phyloP scores from a whole-genome alignment of 2,797 vertebrate species.

The Rhinogobio ventralis region DNA sequence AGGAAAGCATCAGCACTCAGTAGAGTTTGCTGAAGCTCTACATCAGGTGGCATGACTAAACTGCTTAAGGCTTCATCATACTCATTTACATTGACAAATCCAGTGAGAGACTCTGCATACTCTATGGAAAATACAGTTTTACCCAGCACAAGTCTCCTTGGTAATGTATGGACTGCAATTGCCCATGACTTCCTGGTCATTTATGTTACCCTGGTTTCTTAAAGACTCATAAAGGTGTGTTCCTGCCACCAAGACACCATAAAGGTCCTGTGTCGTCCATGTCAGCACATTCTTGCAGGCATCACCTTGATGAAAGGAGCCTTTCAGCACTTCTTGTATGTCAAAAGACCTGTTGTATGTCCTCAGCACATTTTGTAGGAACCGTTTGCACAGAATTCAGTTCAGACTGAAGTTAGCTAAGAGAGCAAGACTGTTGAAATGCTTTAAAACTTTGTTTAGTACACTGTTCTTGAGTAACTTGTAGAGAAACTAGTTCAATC shows the following conservation, averaged over 20 bases:
- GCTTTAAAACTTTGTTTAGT: no score
- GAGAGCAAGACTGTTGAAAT: no score
- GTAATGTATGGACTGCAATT: slow-evolving; percentile 2
- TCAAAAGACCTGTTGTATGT: no score
- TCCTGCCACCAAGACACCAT: background rate
- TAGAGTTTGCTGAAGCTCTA: background rate
- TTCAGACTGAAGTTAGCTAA: no score
- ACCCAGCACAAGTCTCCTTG: slow-evolving; percentile 1
- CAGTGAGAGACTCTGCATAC: background rate
- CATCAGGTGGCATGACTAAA: background rate
- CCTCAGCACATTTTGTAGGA: no score
- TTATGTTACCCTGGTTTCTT: background rate
- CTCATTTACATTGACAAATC: background rate
- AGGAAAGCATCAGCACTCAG: background rate
- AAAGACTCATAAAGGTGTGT: background rate
- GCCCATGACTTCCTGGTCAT: background rate
- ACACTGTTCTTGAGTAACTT: no score
- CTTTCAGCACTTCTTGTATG: no score
- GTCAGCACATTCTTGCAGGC: background rate
- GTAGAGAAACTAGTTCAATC: no score
- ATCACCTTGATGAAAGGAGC: background rate
- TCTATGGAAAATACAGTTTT: background rate
- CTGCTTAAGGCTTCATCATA: background rate
- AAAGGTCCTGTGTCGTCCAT: background rate
- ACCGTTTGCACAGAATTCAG: no score